Evolutionary conservation across 2,888 invertebrate species (phyloP).

Genomic region (Lithophane semibrunnea): DNA sequence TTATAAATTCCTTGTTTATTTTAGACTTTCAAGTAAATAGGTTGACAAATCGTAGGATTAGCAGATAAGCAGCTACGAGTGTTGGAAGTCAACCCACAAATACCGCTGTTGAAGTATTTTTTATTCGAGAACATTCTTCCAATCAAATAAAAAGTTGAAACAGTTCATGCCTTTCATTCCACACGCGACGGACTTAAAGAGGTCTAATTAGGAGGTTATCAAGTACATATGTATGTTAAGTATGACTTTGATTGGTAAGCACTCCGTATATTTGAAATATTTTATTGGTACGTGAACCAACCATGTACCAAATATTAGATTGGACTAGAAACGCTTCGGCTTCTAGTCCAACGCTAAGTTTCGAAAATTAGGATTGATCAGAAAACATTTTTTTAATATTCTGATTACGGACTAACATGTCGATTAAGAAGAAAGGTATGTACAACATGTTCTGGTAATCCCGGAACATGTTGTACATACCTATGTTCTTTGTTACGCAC

Average conservation of each 20-base stretch:
- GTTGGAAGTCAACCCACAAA: slow-evolving; percentile 42
- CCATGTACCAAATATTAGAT: background rate
- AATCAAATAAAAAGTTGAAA: slow-evolving; percentile 56
- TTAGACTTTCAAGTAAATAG: slow-evolving; percentile 24
- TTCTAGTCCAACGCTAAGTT: background rate
- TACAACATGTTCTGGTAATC: too few species aligned
- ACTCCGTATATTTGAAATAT: slow-evolving; percentile 20
- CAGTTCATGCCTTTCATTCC: slow-evolving; percentile 48
- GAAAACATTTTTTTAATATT: too few species aligned
- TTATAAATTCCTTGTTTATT: slow-evolving; percentile 45
- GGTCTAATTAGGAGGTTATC: slow-evolving; percentile 49
- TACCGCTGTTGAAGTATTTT: slow-evolving; percentile 39
- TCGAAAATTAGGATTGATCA: too few species aligned
- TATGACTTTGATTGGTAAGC: slow-evolving; percentile 25
- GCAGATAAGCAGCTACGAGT: slow-evolving; percentile 30
- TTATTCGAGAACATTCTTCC: slow-evolving; percentile 50
- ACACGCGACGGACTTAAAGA: slow-evolving; percentile 45
- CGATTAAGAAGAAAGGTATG: too few species aligned
- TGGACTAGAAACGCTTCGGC: background rate
- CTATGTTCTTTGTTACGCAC: too few species aligned
- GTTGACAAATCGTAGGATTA: slow-evolving; percentile 44
- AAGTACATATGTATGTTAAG: slow-evolving; percentile 40
- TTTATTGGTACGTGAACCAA: background rate
- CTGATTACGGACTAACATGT: too few species aligned
- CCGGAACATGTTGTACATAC: background rate